Evolutionary conservation across 1,140 invertebrate species (phyloP), one percentile per base, ranked within the genome.

Genomic region (Triops longicaudatus): DNA sequence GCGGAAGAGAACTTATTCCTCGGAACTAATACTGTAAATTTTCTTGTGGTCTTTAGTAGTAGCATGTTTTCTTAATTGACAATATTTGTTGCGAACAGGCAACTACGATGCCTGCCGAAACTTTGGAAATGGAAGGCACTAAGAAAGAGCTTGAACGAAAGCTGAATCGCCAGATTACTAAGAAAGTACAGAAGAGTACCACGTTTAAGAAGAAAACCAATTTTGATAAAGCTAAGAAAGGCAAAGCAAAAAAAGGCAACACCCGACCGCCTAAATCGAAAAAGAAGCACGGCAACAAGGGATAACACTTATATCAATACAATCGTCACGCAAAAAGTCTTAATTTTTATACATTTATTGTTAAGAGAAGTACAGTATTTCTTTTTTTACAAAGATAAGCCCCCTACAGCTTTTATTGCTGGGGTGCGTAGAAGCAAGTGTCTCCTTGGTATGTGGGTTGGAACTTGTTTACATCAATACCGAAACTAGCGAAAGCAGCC

Each of bases 381-480:
- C 22, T 63, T 10, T 63, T 63, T 63, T 63, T 63, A 63, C 50
- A 63, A 63, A 63, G n/a, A 17, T 22, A 17, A 3, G 50, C 10
- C n/a, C 7, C n/a, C n/a, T 6, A 12, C 6, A 17, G 17, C 22
- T 63, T n/a, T n/a, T 63, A 22, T 17, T 73, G 43, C 43, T 73
- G 28, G 5, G 76, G 76, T 26, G 43, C 17, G 27, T 78, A 78
- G 31, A 44, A n/a, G 41, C 78, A 78, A 27, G 26, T 26, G 5
- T 77, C 78, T 26, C 74, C 75, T 17, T 78, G 78, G 41, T 17
- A 42, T 14, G 74, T 76, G n/a, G n/a, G 3, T 22, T 76, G 27
- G 74, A 78, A 78, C 72, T 42, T n/a, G 74, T 27, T 73, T 12
- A 76, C 44, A 37, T 78, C 63, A 44, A 78, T 43, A 26, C 78